Base-by-base conservation (phyloP, 2,113 vertebrate species). In the Sapajus apella region DNA sequence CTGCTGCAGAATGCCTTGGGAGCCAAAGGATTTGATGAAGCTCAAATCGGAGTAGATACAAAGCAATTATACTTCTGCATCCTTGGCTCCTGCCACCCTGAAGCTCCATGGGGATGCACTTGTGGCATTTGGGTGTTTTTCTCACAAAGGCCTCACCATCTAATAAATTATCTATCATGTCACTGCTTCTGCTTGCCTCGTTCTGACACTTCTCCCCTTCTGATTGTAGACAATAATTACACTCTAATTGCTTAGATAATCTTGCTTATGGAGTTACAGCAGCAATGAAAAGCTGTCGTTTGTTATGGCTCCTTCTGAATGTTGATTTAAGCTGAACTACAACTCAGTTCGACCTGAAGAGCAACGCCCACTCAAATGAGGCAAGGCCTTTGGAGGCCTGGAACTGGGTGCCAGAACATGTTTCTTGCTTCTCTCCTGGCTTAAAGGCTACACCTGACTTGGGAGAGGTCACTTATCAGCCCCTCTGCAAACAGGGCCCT, bases 61-160 rank as follows among this genome's bases (percentile, higher is more conserved):
- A 68, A 18, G 72, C 40, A 89, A 61, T 32, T 32, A 10, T 40
- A 50, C 87, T 82, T 56, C 55, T 11, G 35, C 2, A 25, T 90
- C 70, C 86, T 88, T 35, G 81, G 72, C 13, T 81, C 14, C 58
- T 73, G 52, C 80, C 30, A 56, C 70, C 55, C 84, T 87, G 45
- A 0, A 4, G 37, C 40, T 96, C 80, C 76, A 64, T 61, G 64
- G 43, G 76, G 70, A 81, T 88, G 32, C 20, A 45, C 30, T 86
- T 55, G 87, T 96, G 81, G 52, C 61, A 21, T 94, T 86, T 75
- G 7, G 47, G 52, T 96, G 64, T 73, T 96, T 96, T 55, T 79
- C 50, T 97, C 70, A 81, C 92, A 81, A 83, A 97, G 61, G 43
- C 76, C 76, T 97, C 87, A 83, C 52, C 73, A 56, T 87, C 80